Conservation (phyloP, 2,113 vertebrate species). For the Siphamia tubifer region DNA sequence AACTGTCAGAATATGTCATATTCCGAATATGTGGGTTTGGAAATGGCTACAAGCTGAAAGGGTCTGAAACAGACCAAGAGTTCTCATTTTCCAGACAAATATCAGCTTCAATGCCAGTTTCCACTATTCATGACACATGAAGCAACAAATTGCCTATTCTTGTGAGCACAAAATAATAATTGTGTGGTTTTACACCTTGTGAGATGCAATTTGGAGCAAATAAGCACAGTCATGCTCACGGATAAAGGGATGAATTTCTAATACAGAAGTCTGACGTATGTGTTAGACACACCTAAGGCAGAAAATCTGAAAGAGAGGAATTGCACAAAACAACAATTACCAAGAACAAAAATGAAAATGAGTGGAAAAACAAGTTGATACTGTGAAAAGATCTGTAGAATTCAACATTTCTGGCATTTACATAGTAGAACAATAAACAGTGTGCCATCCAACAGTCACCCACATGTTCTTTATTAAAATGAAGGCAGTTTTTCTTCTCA, state of each 20-base stretch:
- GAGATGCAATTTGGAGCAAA: constrained; percentile 6
- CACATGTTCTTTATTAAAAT: no score
- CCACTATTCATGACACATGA: neutral
- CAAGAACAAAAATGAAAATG: neutral
- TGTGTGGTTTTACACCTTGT: neutral
- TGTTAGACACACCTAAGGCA: neutral
- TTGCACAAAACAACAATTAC: neutral
- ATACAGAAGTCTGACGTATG: neutral
- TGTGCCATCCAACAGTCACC: no score
- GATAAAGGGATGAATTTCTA: neutral
- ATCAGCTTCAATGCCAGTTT: no score
- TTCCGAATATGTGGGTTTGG: no score
- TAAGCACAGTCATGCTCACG: neutral
- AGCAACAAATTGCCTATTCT: neutral
- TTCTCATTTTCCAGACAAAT: no score
- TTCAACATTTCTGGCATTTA: neutral
- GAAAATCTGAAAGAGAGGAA: neutral
- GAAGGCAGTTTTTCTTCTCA: no score
- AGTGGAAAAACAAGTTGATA: neutral
- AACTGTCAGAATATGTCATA: neutral
- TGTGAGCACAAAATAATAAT: neutral
- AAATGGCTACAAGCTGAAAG: no score
- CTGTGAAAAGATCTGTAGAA: neutral
- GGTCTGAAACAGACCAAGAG: no score
- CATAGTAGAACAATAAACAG: no score